Evolutionary conservation across 2,797 vertebrate species (phyloP), one percentile per base, ranked within the genome.

Genomic region (Catharus ustulatus): DNA sequence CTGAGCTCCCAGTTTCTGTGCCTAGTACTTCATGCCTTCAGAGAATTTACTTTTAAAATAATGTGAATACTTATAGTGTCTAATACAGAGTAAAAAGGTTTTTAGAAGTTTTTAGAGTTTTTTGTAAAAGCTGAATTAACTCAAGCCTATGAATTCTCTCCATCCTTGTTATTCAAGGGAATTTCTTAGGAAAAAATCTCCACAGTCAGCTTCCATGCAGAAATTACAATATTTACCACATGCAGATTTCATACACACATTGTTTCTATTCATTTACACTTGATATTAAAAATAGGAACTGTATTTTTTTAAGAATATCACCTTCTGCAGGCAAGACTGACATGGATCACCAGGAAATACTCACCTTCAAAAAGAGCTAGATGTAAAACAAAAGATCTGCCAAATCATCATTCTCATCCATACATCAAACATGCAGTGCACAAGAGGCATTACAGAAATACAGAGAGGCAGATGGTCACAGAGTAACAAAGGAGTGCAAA

Each of bases 351-450:
- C 62, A 84, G 61, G 68, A 89, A 85, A 90, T 92, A 97, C 96
- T 97, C 85, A 98, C 97, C 97, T 96, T 96, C 80, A 96, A 83
- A 84, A 91, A 68, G 6, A 3, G 45, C 92, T 91, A 88, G 61
- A 90, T 69, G 58, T 51, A 91, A 97, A 97, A 93, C 52, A 95
- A 96, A 95, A 94, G 26, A 75, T 64, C 93, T 97, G 46, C 84
- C 93, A 97, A 92, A 97, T 87, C 66, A 97, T 74, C 75, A 69
- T 71, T 93, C 77, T 92, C 83, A 93, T 58, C 78, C 90, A 88
- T 12, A 93, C 76, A 94, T 66, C 89, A 94, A 93, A 83, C 78
- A 89, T 96, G 95, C 95, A 95, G 77, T 49, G 75, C 85, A 96
- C 89, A 88, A 88, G 82, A 97, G 87, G 85, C 81, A 93, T 87